phyloP scores from a whole-genome alignment of 2,113 vertebrate species.

The Pedetes capensis region DNA sequence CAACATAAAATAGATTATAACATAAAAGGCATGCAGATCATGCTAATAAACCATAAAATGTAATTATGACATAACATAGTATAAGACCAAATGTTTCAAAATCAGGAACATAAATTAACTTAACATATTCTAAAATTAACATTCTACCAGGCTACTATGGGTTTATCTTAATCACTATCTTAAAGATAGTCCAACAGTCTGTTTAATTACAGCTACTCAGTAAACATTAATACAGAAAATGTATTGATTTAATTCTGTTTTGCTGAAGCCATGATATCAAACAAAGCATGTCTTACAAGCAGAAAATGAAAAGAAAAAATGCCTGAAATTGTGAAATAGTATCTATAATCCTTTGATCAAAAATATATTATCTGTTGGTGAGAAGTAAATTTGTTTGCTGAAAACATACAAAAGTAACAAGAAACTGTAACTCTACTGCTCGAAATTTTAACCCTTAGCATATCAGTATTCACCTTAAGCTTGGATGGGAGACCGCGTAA shows the following conservation, averaged over 20 bases:
- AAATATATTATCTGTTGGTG: not conserved
- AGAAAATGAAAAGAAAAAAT: not conserved
- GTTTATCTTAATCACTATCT: not conserved
- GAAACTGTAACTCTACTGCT: not conserved
- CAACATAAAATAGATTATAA: conserved; percentile 46
- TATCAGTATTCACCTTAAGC: not conserved
- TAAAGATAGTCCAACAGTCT: not conserved
- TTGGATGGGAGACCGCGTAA: too few species aligned
- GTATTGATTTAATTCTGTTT: conserved; percentile 32
- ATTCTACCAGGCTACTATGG: not conserved
- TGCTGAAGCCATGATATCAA: conserved; percentile 14
- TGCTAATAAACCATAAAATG: conserved; percentile 46
- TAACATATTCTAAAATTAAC: too few species aligned
- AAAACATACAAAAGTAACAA: not conserved
- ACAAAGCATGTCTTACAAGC: not conserved
- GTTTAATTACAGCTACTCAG: conserved; percentile 1
- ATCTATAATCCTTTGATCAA: not conserved
- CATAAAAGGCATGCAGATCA: conserved; percentile 6
- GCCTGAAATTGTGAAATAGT: not conserved
- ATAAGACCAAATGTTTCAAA: conserved; percentile 37
- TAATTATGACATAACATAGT: not conserved
- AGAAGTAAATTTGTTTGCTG: not conserved
- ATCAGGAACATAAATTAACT: conserved; percentile 50
- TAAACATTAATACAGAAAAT: conserved; percentile 7
- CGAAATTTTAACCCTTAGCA: not conserved